These are phyloP conservation scores for Dicaeum eximium DNA, from an alignment of 2,113 vertebrate genomes.

Conservation along the genomic window DNA sequence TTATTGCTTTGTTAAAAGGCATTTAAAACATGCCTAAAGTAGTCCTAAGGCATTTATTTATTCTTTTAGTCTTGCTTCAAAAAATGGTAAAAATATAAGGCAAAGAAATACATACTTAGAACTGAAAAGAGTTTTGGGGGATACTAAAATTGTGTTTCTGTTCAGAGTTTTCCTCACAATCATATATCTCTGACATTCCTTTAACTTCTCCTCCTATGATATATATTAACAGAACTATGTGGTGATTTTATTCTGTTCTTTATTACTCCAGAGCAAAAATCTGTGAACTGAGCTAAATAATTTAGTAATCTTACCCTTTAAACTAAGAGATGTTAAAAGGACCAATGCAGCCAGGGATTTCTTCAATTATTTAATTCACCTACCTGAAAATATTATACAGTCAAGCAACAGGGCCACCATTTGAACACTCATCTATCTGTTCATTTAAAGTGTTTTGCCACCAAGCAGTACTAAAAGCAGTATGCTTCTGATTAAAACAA, in stretches of 20 bases:
- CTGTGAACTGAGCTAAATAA: constrained; percentile 22
- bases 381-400: neutral
- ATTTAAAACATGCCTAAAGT: neutral
- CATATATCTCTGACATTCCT: neutral
- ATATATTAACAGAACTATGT: neutral
- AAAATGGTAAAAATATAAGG: neutral
- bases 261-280: neutral
- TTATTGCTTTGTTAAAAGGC: neutral
- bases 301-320: constrained; percentile 10
- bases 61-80: neutral
- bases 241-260: neutral
- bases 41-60: neutral
- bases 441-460: neutral
- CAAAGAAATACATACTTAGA: neutral
- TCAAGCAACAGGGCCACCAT: neutral
- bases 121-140: neutral
- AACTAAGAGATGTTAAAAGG: neutral
- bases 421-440: neutral
- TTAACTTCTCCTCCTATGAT: neutral
- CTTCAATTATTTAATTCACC: constrained; percentile 13
- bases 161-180: neutral
- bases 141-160: neutral
- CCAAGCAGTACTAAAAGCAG: neutral
- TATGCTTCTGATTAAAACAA: neutral
- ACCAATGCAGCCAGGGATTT: neutral